phyloP scores from a whole-genome alignment of 2,113 vertebrate species.

The Dasyurus viverrinus region DNA sequence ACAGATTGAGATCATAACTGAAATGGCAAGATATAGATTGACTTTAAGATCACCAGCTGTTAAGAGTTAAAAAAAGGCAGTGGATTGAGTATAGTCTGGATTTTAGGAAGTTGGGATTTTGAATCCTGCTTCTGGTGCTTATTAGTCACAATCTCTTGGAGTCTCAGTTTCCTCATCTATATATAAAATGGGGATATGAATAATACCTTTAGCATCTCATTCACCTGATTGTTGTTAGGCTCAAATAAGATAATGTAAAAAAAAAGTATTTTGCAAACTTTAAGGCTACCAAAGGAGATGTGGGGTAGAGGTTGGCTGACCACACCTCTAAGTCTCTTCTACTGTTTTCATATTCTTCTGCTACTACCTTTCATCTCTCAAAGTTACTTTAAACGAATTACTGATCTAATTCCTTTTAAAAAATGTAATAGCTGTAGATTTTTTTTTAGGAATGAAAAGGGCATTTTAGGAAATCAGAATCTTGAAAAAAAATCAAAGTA shows the following conservation, averaged over 20 bases:
- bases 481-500: slow-evolving; percentile 44
- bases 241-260: neutral
- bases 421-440: slow-evolving; percentile 15
- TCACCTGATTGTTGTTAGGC: neutral
- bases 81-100: neutral
- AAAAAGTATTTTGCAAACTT: neutral
- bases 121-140: neutral
- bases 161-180: neutral
- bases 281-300: neutral
- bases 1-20: neutral
- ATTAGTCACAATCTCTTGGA: neutral
- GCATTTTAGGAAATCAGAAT: slow-evolving; percentile 61
- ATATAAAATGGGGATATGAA: neutral
- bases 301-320: neutral
- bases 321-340: neutral
- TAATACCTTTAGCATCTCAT: neutral
- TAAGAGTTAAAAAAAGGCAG: too few relatives aligned
- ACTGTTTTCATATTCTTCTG: neutral
- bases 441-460: slow-evolving; percentile 25
- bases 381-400: slow-evolving; percentile 2
- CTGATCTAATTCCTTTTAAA: slow-evolving; percentile 33
- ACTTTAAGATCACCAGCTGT: neutral
- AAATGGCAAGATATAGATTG: neutral
- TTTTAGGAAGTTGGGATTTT: neutral
- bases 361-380: slow-evolving; percentile 36